A percentile compares a stretch with the other conserved stretches of the same genome.
phyloP scores from a whole-genome alignment of 37 sponge, comb jelly and placozoan species.

The Hexactinellida sp. region DNA sequence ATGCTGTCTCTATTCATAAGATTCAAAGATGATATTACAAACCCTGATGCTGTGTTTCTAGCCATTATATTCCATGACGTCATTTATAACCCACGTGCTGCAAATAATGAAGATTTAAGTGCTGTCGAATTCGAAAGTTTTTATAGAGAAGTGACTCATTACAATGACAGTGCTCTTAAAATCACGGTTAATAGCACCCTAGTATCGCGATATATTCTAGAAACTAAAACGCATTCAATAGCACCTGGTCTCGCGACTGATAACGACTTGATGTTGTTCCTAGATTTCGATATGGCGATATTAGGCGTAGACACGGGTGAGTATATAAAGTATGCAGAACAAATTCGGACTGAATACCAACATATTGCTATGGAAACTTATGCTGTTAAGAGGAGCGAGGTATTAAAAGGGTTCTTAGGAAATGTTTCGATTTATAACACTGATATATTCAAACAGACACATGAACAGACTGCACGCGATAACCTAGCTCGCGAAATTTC shows the following conservation, averaged over 20 bases:
- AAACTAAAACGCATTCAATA: neutral
- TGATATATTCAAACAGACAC: neutral
- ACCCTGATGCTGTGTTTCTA: conserved; percentile 9
- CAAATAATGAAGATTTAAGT: neutral
- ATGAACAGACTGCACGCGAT: neutral
- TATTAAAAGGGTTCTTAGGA: neutral
- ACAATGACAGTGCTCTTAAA: neutral
- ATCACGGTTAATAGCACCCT: neutral
- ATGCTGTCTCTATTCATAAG: neutral
- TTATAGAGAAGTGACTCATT: neutral
- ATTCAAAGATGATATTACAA: neutral
- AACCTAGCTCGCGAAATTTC: neutral
- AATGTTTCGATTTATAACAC: neutral
- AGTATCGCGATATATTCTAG: neutral
- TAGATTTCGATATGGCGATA: conserved; percentile 1
- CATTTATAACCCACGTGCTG: neutral
- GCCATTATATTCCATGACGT: conserved; percentile 4
- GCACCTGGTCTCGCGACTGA: neutral
- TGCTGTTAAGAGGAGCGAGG: neutral
- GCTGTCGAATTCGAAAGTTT: neutral
- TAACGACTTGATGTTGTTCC: neutral
- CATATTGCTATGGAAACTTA: neutral
- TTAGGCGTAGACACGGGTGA: neutral
- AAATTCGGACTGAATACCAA: neutral
- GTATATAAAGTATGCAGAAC: neutral